Base-by-base conservation (phyloP, 2,797 vertebrate genomes). In the Sebastes kiyomatsui region DNA sequence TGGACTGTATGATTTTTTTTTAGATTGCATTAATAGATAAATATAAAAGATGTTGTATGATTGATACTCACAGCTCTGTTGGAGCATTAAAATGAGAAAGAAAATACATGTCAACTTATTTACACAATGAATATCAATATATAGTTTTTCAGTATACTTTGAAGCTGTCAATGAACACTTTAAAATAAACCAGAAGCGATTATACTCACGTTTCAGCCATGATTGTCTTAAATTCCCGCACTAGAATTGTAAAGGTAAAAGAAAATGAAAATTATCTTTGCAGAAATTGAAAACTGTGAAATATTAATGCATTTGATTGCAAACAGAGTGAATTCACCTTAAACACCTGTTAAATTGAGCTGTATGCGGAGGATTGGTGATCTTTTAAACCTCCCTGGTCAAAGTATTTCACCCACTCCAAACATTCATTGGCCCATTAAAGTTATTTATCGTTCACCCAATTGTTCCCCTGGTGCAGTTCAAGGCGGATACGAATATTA, bases 181-280 rank as follows among this genome's bases (percentile, higher is more conserved):
- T 1, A 25, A 77, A 66, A 54, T 11, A 49, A 70, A 64, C 1
- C 12, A 69, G 59, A 80, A 66, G 10, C 14, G 27, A 67, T 22
- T 22, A 80, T 83, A 95, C 92, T 93, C 86, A 95, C 93, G 49
- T 72, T 1, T 94, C 93, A 65, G 89, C 81, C 92, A 94, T 94
- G 84, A 22, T 76, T 83, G 71, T 56, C 22, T 77, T 66, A 12
- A 65, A 80, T 28, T 55, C 58, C 16, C 0, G 2, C 30, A n/a
- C 72, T 92, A 64, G 10, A 78, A 81, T n/a, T 30, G 3, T 23
- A 64, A 72, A 83, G 81, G 5, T 7, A 35, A 35, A 38, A 18
- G 3, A 16, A 61, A 71, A 20, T 18, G 3, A 38, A 80, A 30
- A 7, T 8, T 14, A 2, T 46, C 3, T 23, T 62, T 12, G 23